Evolutionary conservation across 2,888 invertebrate genomes (phyloP).

Genomic region (Drosophila melanosoma): DNA sequence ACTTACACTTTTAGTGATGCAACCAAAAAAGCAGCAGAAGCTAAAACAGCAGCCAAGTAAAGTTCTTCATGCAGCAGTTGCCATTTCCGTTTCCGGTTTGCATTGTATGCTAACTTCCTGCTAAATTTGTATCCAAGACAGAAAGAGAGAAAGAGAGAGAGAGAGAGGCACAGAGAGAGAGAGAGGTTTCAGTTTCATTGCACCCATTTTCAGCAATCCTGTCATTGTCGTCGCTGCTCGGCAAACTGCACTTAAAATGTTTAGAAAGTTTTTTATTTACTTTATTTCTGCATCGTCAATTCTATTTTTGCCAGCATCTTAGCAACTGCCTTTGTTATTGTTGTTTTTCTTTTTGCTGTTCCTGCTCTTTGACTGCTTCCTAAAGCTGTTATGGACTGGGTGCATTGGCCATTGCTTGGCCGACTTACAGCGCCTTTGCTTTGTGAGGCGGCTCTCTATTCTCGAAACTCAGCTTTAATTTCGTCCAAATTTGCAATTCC

Average conservation of each 20-base stretch:
- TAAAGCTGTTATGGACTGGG: neutral
- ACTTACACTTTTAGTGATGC: slow-evolving; percentile 29
- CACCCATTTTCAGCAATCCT: slow-evolving; percentile 54
- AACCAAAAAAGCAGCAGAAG: neutral
- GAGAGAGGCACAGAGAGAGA: slow-evolving; percentile 30
- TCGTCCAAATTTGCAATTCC: slow-evolving; percentile 54
- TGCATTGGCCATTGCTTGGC: slow-evolving; percentile 23
- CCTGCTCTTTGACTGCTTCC: slow-evolving; percentile 15
- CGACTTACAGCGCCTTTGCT: slow-evolving; percentile 6
- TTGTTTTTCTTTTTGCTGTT: slow-evolving; percentile 5
- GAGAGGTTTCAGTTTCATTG: slow-evolving; percentile 72
- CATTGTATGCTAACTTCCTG: slow-evolving; percentile 67
- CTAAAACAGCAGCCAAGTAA: slow-evolving; percentile 21
- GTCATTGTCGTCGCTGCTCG: slow-evolving; percentile 29
- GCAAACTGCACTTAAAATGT: slow-evolving; percentile 74
- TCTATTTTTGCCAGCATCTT: slow-evolving; percentile 57
- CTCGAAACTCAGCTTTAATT: slow-evolving; percentile 47
- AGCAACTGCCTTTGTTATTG: slow-evolving; percentile 26
- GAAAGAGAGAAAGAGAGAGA: slow-evolving; percentile 33
- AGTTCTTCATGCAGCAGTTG: slow-evolving; percentile 55
- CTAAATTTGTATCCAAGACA: slow-evolving; percentile 40
- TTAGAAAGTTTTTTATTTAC: slow-evolving; percentile 64
- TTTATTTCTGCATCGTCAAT: slow-evolving; percentile 57
- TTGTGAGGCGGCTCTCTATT: slow-evolving; percentile 10
- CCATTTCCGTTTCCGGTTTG: slow-evolving; percentile 69